These are phyloP conservation scores for Tetramorium alpestre DNA, from an alignment of 1,140 invertebrate species.

Conservation along the genomic window DNA sequence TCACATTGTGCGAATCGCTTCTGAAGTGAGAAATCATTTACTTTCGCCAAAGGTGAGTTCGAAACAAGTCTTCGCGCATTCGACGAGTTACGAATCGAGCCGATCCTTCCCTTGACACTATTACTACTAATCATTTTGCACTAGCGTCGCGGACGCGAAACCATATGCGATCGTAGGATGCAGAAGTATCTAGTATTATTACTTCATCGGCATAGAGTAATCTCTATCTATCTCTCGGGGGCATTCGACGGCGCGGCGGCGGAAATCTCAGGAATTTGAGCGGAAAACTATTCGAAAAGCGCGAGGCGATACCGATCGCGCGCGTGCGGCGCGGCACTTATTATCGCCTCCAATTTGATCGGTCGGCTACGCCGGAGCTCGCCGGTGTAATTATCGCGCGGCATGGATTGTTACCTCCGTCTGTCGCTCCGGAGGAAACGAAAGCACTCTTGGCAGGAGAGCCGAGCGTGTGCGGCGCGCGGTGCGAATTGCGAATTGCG, in stretches of 20 bases:
- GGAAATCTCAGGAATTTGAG: constrained; percentile 39
- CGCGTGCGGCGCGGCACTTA: constrained; percentile 3
- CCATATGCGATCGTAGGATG: neutral
- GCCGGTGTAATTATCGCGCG: constrained; percentile 53
- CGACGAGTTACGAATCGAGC: neutral
- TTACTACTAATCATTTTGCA: neutral
- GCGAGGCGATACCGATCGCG: constrained; percentile 41
- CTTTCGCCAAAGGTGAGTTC: neutral
- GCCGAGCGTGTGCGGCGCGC: neutral
- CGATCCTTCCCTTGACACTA: constrained; percentile 22
- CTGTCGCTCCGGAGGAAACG: constrained; percentile 53
- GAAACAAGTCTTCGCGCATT: neutral
- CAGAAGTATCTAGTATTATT: neutral
- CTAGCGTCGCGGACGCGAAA: neutral
- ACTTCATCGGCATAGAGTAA: constrained; percentile 29
- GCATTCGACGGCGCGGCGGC: neutral
- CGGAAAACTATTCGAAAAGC: constrained; percentile 31
- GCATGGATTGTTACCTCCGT: constrained; percentile 48
- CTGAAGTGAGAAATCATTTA: neutral
- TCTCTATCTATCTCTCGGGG: neutral
- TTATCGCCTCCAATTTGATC: constrained; percentile 57
- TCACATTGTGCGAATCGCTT: neutral
- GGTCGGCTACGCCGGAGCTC: constrained; percentile 28
- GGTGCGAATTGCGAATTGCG: constrained; percentile 65
- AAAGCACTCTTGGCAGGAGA: constrained; percentile 49